Evolutionary conservation across 2,888 invertebrate species (phyloP).

Genomic region (Drosophila meridionalis): DNA sequence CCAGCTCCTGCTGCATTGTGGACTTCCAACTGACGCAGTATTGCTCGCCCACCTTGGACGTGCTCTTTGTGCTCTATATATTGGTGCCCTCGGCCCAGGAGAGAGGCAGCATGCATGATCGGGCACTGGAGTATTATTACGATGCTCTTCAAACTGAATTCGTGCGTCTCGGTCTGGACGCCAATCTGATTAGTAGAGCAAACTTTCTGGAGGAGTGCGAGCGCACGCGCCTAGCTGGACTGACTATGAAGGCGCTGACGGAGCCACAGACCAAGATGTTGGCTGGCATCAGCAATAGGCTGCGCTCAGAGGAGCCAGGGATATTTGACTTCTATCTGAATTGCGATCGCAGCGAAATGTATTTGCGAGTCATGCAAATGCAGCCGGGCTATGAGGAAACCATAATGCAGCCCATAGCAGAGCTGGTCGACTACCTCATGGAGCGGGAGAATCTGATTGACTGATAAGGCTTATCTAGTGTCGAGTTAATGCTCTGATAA

Average conservation of each 20-base stretch:
- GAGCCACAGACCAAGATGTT: conserved; percentile 84
- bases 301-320: conserved; percentile 81
- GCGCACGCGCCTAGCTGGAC: conserved; percentile 78
- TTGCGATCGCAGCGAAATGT: conserved; percentile 83
- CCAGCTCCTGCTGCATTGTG: conserved; percentile 85
- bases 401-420: conserved; percentile 78
- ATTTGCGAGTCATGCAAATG: conserved; percentile 79
- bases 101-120: conserved; percentile 78
- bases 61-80: conserved; percentile 85
- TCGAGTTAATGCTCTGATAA: background rate
- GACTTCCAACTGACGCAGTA: conserved; percentile 87
- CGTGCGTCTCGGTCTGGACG: conserved; percentile 10
- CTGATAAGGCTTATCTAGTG: background rate
- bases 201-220: conserved; percentile 82
- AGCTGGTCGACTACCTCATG: conserved; percentile 76
- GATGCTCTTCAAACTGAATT: conserved; percentile 67
- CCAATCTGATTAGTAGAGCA: conserved; percentile 71
- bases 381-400: conserved; percentile 80
- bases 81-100: conserved; percentile 82
- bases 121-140: conserved; percentile 85
- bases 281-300: conserved; percentile 74
- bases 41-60: conserved; percentile 86
- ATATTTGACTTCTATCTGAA: conserved; percentile 84
- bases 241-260: conserved; percentile 82
- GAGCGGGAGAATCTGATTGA: conserved; percentile 24